Conservation (phyloP, 1,140 invertebrate species). For the Steinernema feltiae region DNA sequence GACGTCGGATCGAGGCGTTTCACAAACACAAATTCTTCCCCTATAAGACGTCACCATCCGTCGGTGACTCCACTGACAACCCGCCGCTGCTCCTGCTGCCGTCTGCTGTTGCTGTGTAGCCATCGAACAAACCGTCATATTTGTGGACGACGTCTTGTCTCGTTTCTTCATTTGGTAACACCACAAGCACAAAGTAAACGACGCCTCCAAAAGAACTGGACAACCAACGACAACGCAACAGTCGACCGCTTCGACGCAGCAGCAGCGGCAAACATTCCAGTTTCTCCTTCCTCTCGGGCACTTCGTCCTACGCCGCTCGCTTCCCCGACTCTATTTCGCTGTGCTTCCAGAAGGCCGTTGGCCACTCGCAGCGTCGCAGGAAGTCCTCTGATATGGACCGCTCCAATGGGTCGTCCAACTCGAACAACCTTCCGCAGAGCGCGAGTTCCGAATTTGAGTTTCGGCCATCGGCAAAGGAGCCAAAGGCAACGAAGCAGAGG, state of each 20-base stretch:
- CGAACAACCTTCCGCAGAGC: background rate
- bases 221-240: conserved; percentile 15
- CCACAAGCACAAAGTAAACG: conserved; percentile 5
- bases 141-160: too few species aligned
- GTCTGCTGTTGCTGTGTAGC: too few species aligned
- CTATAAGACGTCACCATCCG: too few species aligned
- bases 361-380: background rate
- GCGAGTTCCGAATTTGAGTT: conserved; percentile 38
- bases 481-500: conserved; percentile 22
- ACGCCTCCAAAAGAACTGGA: conserved; percentile 11
- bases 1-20: too few species aligned
- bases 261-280: conserved; percentile 13
- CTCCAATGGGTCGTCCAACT: conserved; percentile 14
- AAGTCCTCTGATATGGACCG: background rate
- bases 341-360: conserved; percentile 12
- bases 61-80: too few species aligned
- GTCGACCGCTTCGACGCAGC: conserved; percentile 8
- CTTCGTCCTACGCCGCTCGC: conserved; percentile 13
- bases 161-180: background rate
- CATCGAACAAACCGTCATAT: too few species aligned
- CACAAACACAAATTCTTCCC: too few species aligned
- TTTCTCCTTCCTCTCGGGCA: conserved; percentile 3
- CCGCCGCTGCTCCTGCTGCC: too few species aligned
- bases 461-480: conserved; percentile 34
- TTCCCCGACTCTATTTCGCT: conserved; percentile 2